Evolutionary conservation across 2,113 vertebrate genomes (phyloP), one percentile per base, ranked within the genome.

Genomic region (Morone chrysops): DNA sequence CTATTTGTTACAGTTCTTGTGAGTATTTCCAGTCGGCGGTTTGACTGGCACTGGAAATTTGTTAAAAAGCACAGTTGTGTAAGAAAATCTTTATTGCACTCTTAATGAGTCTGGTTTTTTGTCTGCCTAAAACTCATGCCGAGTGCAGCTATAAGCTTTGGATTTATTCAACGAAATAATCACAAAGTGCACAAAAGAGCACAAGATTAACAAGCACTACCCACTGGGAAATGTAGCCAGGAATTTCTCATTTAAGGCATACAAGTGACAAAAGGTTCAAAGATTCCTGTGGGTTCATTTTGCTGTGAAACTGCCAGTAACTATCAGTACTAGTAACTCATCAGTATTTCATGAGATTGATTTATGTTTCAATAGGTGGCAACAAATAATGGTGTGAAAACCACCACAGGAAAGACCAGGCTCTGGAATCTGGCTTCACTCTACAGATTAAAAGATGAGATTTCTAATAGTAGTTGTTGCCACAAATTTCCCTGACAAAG

Each of bases 211-310:
- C 17, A 57, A 63, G 53, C 67, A 67, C 53, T 40, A 73, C 9
- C 9, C 11, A 63, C 40, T 69, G 38, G 8, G 70, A 51, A 66
- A 20, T 66, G 13, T 69, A 77, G 83, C 61, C 59, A 53, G 66
- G 68, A 40, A 78, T 43, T 70, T 63, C 18, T 84, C 25, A 70
- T 75, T 85, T 92, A 92, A 91, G 91, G 92, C 92, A 83, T 85
- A 79, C 57, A 85, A 79, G 53, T 57, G 51, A 82, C 41, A 72
- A 85, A 67, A 78, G 41, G 50, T 66, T 78, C 10, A 77, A 51
- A 50, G 80, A 47, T 41, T 22, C 36, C 73, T 41, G 43, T 47
- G 66, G 22, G 70, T 65, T 73, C 10, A 66, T 61, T 41, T 31
- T 69, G 75, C 40, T 57, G 53, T 61, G 56, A 75, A 45, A 38